These are phyloP conservation scores for Lepilemur septentrionalis DNA, from an alignment of 2,797 vertebrate genomes.

Conservation along the genomic window DNA sequence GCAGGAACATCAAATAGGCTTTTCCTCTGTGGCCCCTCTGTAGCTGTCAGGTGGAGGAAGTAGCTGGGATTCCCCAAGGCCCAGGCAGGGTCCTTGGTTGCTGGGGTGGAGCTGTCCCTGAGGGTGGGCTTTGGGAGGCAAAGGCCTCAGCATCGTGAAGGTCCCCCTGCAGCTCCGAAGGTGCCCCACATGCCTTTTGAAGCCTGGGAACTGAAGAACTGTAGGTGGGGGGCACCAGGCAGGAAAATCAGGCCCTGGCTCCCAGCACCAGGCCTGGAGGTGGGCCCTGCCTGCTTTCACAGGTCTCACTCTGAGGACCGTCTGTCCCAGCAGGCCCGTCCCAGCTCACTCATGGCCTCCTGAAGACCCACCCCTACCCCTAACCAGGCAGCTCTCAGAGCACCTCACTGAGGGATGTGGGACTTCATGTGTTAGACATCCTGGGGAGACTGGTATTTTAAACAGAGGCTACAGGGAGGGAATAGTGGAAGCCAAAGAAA, in stretches of 20 bases:
- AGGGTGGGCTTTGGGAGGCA: background rate
- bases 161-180: accelerated
- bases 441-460: background rate
- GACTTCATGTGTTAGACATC: background rate
- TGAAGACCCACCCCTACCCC: accelerated
- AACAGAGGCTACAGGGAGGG: background rate
- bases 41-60: background rate
- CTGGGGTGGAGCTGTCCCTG: background rate
- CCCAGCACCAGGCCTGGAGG: background rate
- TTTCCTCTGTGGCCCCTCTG: background rate
- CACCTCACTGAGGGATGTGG: background rate
- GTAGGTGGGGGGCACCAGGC: background rate
- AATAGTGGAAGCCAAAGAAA: background rate
- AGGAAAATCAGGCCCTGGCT: background rate
- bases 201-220: background rate
- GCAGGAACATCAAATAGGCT: background rate
- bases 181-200: background rate
- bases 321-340: background rate
- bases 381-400: background rate
- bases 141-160: background rate
- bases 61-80: background rate
- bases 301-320: background rate
- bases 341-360: background rate
- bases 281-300: background rate
- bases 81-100: background rate